These are phyloP conservation scores for Apamea epomidion DNA, from an alignment of 2,888 invertebrate genomes.

Conservation along the genomic window DNA sequence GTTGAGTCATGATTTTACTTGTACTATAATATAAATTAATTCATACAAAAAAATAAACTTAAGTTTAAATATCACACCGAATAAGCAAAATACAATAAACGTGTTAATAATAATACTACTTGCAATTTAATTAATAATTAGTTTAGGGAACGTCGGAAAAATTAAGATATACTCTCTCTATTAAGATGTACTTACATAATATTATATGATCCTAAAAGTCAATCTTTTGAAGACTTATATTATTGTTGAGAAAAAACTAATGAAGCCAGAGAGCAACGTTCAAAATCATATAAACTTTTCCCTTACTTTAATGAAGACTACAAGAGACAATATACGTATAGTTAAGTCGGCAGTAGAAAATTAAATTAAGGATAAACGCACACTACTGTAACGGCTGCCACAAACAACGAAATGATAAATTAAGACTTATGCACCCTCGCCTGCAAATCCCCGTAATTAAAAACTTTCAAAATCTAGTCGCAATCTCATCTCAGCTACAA, in stretches of 20 bases:
- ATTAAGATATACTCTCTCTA: not conserved
- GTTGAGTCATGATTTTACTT: conserved; percentile 64
- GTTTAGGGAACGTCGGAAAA: conserved; percentile 27
- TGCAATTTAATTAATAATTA: conserved; percentile 33
- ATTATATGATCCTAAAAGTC: not conserved
- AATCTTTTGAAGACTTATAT: not conserved
- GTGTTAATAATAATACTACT: conserved; percentile 59
- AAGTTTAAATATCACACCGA: conserved; percentile 84
- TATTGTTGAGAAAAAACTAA: conserved; percentile 1
- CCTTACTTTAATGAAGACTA: conserved; percentile 19
- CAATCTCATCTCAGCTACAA: not conserved
- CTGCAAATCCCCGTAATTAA: not conserved
- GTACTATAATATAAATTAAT: conserved; percentile 61
- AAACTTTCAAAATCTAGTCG: not conserved
- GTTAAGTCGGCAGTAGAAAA: conserved; percentile 19
- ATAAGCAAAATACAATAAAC: conserved; percentile 69
- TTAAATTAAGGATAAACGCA: conserved; percentile 32
- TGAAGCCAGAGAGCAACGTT: conserved; percentile 53
- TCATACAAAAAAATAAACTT: conserved; percentile 68
- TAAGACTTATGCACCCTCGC: not conserved
- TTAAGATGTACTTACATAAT: not conserved
- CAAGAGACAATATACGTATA: conserved; percentile 4
- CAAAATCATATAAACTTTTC: conserved; percentile 5
- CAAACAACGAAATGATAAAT: not conserved
- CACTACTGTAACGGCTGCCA: conserved; percentile 17